Evolutionary conservation across 2,113 vertebrate species (phyloP), one percentile per base, ranked within the genome.

Genomic region (Brachyhypopomus occidentalis): DNA sequence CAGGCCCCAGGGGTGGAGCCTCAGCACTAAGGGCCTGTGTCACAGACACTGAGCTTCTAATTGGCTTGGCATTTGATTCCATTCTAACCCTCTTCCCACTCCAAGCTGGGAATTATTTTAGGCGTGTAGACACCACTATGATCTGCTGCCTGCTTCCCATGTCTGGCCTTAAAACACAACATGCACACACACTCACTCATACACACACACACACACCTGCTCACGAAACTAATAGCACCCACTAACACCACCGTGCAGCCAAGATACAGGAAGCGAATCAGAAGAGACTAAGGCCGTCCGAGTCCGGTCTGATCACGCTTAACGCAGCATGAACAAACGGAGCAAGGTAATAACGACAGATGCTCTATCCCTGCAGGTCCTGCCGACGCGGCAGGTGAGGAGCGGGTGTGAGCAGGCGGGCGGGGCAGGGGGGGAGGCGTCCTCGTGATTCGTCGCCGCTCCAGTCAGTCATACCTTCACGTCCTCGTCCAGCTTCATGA

Each of bases 401-500:
- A 11, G 20, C 14, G 12, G 63, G 34, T 60, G 36, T n/a, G 14
- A 64, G 23, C 5, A 34, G 16, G 19, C 5, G 19, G 23, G 45
- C 55, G 41, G 1, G 52, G 16, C 25, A n/a, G 38, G 16, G 59
- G 52, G 27, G 17, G 71, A 52, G 19, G 22, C 38, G 14, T 20
- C 16, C 55, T 56, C 58, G 14, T 41, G 66, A 55, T 59, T 69
- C 6, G 74, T 67, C 22, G 17, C 67, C 16, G 58, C 48, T 58
- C 56, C 38, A 1, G n/a, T 59, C 36, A 38, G 36, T 84, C 80
- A 84, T 93, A 98, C 97, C 95, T 99, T 99, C 84, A 99, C 97
- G 85, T 98, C 97, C 88, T 99, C 97, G 93, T 99, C 98, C 87
- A 99, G 88, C 85, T 99, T 99, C 97, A 99, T 99, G 87, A 99